A percentile compares a stretch with the other conserved stretches of the same genome.
phyloP scores from a whole-genome alignment of 1,140 invertebrate species.

The Ostrea edulis region DNA sequence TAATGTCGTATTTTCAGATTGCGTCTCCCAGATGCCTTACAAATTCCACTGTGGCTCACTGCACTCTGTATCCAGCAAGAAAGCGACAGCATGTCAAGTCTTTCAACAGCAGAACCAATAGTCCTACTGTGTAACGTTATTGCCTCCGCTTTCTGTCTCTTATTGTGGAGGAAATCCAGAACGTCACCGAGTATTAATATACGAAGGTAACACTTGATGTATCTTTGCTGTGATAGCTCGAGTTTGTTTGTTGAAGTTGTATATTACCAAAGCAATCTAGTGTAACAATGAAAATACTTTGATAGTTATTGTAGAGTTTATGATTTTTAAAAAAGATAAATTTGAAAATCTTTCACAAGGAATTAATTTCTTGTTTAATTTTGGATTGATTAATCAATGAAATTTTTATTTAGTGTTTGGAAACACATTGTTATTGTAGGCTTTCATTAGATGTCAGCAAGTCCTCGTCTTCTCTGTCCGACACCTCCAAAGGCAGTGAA shows the following conservation, averaged over 20 bases:
- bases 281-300: too few relatives aligned
- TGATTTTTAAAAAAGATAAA: too few relatives aligned
- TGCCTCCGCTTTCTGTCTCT: neutral
- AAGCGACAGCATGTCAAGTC: neutral
- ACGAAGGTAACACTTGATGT: neutral
- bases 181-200: conserved; percentile 34
- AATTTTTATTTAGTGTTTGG: neutral
- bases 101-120: neutral
- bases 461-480: neutral
- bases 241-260: too few relatives aligned
- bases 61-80: neutral
- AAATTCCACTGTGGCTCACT: conserved; percentile 34
- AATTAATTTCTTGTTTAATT: too few relatives aligned
- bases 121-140: neutral
- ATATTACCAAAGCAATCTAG: too few relatives aligned
- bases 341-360: too few relatives aligned
- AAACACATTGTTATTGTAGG: neutral
- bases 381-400: too few relatives aligned
- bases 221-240: too few relatives aligned
- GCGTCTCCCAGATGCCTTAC: conserved; percentile 9
- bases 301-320: too few relatives aligned
- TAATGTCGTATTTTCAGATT: conserved; percentile 22
- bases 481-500: neutral
- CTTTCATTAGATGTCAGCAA: conserved; percentile 23
- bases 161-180: neutral